phyloP scores from a whole-genome alignment of 1,140 invertebrate genomes.

The Probaryconus sp. region DNA sequence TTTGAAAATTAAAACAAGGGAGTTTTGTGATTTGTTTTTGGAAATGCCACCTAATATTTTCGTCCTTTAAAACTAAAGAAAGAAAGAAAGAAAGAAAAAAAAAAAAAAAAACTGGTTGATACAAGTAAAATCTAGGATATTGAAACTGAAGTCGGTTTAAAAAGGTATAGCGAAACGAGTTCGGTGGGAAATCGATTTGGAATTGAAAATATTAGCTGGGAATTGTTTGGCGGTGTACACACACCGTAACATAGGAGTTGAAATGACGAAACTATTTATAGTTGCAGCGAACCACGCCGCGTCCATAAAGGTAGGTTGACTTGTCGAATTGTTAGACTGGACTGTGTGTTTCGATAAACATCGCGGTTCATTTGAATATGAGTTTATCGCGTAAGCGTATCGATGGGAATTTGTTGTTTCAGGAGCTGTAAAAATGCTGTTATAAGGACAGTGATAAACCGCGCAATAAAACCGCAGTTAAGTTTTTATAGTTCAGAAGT shows the following conservation, averaged over 20 bases:
- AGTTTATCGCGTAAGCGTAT: conserved; percentile 7
- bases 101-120: too few relatives aligned
- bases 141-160: too few relatives aligned
- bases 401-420: background rate
- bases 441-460: conserved; percentile 12
- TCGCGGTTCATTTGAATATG: background rate
- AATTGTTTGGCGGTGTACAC: too few relatives aligned
- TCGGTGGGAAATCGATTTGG: too few relatives aligned
- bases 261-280: conserved; percentile 32
- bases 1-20: too few relatives aligned
- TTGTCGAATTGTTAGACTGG: conserved; percentile 20
- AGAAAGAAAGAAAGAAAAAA: too few relatives aligned
- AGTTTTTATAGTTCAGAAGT: background rate
- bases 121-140: too few relatives aligned
- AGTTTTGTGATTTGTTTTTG: too few relatives aligned
- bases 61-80: too few relatives aligned
- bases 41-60: too few relatives aligned
- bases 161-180: too few relatives aligned
- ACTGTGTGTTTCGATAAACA: conserved; percentile 5
- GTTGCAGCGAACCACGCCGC: background rate
- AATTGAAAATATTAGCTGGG: too few relatives aligned
- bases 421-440: background rate
- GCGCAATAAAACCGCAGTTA: background rate
- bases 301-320: conserved; percentile 15
- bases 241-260: conserved; percentile 15